These are phyloP conservation scores for Archocentrus centrarchus DNA, from an alignment of 2,113 vertebrate species.

Conservation along the genomic window DNA sequence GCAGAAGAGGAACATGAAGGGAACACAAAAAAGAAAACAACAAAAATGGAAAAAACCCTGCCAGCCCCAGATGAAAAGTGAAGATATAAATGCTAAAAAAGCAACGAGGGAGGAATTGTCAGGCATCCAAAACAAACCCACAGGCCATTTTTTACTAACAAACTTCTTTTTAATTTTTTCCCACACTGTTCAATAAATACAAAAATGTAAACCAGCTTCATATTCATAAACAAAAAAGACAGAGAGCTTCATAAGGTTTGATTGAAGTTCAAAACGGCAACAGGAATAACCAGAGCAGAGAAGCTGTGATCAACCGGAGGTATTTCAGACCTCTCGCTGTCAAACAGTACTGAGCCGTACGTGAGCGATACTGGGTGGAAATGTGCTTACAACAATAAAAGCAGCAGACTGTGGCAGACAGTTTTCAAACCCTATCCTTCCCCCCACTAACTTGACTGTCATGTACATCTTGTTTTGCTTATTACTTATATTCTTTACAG, in stretches of 20 bases:
- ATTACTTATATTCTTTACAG: slow-evolving; percentile 20
- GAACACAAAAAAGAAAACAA: neutral
- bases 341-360: neutral
- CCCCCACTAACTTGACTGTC: slow-evolving; percentile 40
- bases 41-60: neutral
- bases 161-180: slow-evolving; percentile 66
- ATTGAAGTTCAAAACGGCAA: slow-evolving; percentile 52
- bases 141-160: slow-evolving; percentile 20
- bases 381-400: neutral
- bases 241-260: slow-evolving; percentile 54
- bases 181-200: slow-evolving; percentile 84
- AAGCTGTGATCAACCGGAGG: slow-evolving; percentile 23
- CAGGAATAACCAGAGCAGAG: slow-evolving; percentile 30
- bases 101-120: slow-evolving; percentile 1
- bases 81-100: neutral
- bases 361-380: neutral
- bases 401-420: neutral
- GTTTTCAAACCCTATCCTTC: slow-evolving; percentile 15
- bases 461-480: slow-evolving; percentile 23
- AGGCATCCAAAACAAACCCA: slow-evolving; percentile 24
- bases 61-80: neutral
- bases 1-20: neutral
- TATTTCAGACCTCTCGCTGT: neutral
- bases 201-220: slow-evolving; percentile 77
- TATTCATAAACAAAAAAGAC: slow-evolving; percentile 67